phyloP scores from a whole-genome alignment of 2,888 invertebrate genomes.

The Brachyopa scutellaris region DNA sequence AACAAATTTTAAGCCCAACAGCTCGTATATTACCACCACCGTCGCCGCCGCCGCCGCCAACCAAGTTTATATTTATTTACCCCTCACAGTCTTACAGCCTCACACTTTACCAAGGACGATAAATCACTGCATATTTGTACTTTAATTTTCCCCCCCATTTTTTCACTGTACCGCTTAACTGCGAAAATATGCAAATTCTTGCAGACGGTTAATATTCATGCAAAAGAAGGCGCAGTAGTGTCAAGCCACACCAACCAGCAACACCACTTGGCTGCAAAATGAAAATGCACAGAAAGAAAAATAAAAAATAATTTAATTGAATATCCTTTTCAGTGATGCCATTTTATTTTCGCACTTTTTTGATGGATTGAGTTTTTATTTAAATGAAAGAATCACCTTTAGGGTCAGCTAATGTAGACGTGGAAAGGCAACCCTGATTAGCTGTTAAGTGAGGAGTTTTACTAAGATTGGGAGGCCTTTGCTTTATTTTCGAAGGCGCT shows the following conservation, averaged over 20 bases:
- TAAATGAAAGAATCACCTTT: too few relatives aligned
- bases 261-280: too few relatives aligned
- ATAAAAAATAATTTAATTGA: slow-evolving; percentile 45
- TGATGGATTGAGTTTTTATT: too few relatives aligned
- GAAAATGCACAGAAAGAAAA: not conserved
- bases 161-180: slow-evolving; percentile 49
- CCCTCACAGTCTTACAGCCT: slow-evolving; percentile 21
- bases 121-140: slow-evolving; percentile 63
- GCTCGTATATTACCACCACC: slow-evolving; percentile 54
- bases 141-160: slow-evolving; percentile 40
- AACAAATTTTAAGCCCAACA: slow-evolving; percentile 65
- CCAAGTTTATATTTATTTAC: slow-evolving; percentile 41
- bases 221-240: not conserved
- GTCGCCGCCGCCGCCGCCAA: not conserved
- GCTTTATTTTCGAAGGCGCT: too few relatives aligned
- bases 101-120: slow-evolving; percentile 48
- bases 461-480: too few relatives aligned
- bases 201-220: slow-evolving; percentile 32
- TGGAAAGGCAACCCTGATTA: too few relatives aligned
- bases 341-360: too few relatives aligned
- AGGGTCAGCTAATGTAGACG: too few relatives aligned
- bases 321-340: slow-evolving; percentile 67
- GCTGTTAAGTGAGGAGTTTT: too few relatives aligned
- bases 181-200: slow-evolving; percentile 61
- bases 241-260: too few relatives aligned